A percentile compares a stretch with the other conserved stretches of the same genome.
Conservation (phyloP, 2,113 vertebrate genomes). For the Atherinomorus stipes region DNA sequence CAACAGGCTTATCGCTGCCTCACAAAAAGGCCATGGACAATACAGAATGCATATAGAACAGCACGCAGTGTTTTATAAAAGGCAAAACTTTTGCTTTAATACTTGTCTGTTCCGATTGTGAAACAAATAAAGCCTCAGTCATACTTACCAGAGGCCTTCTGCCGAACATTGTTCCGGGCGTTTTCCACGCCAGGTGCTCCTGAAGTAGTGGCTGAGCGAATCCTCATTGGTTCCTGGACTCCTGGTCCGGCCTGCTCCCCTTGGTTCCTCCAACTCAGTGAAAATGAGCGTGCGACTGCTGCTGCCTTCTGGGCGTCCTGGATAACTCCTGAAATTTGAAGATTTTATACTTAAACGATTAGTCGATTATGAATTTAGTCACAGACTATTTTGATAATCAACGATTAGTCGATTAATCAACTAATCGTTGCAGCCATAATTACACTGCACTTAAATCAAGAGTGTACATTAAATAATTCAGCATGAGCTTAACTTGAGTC, state of each 20-base stretch:
- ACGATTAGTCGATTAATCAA: too few relatives aligned
- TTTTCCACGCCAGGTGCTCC: slow-evolving; percentile 96
- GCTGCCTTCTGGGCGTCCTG: slow-evolving; percentile 89
- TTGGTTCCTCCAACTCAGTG: slow-evolving; percentile 95
- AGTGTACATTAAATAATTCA: too few relatives aligned
- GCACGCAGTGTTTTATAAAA: slow-evolving; percentile 1
- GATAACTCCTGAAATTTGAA: slow-evolving; percentile 83
- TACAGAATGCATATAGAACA: slow-evolving; percentile 2
- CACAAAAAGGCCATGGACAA: slow-evolving; percentile 32
- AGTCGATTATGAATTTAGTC: too few relatives aligned
- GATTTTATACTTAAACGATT: background rate
- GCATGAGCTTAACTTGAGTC: too few relatives aligned
- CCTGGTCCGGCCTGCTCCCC: slow-evolving; percentile 78
- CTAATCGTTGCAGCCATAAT: too few relatives aligned
- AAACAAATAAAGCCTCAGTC: background rate
- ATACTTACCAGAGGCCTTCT: slow-evolving; percentile 93
- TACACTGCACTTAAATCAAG: too few relatives aligned
- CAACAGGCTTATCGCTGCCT: slow-evolving; percentile 33
- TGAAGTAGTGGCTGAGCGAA: slow-evolving; percentile 96
- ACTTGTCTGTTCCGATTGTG: background rate
- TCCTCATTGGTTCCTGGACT: slow-evolving; percentile 93
- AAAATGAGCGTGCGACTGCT: slow-evolving; percentile 91
- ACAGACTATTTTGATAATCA: too few relatives aligned
- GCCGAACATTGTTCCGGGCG: slow-evolving; percentile 92
- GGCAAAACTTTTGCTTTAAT: background rate